These are phyloP conservation scores for Periophthalmodon schlosseri DNA, from an alignment of 2,113 vertebrate genomes.

Conservation along the genomic window DNA sequence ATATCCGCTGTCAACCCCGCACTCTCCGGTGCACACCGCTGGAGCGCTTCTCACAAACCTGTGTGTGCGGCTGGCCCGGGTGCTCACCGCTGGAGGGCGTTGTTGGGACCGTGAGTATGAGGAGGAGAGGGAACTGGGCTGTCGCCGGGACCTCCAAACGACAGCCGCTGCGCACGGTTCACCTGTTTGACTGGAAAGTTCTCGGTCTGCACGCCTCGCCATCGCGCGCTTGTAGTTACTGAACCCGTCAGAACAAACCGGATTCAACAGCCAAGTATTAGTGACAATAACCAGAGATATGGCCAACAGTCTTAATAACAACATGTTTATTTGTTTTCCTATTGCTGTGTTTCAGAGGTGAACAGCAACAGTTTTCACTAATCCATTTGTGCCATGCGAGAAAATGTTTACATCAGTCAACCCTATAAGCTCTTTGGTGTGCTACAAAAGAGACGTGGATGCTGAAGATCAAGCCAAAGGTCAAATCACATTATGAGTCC, in stretches of 20 bases:
- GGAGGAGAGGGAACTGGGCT: constrained; percentile 55
- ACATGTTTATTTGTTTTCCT: constrained; percentile 62
- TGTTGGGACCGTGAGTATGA: constrained; percentile 62
- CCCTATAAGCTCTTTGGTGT: background rate
- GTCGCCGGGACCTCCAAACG: constrained; percentile 57
- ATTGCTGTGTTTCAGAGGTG: constrained; percentile 5
- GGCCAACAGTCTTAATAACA: constrained; percentile 72
- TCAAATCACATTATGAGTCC: constrained; percentile 13
- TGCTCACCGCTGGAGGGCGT: constrained; percentile 78
- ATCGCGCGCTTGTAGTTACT: constrained; percentile 68
- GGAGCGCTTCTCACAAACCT: constrained; percentile 30
- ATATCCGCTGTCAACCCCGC: constrained; percentile 45
- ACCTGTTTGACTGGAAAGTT: constrained; percentile 61
- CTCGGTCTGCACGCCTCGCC: constrained; percentile 64
- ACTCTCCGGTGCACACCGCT: constrained; percentile 56
- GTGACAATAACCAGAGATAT: constrained; percentile 76
- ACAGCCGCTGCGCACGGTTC: constrained; percentile 81
- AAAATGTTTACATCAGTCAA: constrained; percentile 14
- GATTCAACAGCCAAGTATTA: constrained; percentile 71
- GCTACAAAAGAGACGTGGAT: background rate
- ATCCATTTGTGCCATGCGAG: constrained; percentile 12
- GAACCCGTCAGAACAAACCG: constrained; percentile 63
- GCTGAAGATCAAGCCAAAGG: background rate
- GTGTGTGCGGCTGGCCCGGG: constrained; percentile 52
- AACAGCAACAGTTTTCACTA: constrained; percentile 32